phyloP scores from a whole-genome alignment of 2,797 vertebrate genomes.

The Lophotriccus pileatus region DNA sequence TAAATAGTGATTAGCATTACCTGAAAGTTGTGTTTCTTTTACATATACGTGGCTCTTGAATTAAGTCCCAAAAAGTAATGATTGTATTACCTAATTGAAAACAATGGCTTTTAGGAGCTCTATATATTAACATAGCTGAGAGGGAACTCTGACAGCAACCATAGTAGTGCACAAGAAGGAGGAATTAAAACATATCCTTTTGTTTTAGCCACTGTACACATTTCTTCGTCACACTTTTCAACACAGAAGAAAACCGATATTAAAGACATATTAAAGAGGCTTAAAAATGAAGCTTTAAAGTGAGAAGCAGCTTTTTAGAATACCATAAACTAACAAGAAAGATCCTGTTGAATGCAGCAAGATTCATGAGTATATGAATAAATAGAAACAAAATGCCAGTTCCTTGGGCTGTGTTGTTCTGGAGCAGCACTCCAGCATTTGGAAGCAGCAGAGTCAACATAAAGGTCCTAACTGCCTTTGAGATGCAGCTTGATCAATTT shows the following conservation, averaged over 20 bases:
- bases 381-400: not conserved
- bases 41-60: not conserved
- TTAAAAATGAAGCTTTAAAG: not conserved
- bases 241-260: not conserved
- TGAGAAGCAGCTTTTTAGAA: not conserved
- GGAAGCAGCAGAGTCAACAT: not conserved
- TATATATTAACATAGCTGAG: rapidly evolving
- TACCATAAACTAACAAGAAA: not conserved
- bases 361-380: not conserved
- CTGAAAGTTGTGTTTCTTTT: not conserved
- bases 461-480: not conserved
- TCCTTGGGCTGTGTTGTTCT: not conserved
- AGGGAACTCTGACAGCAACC: not conserved
- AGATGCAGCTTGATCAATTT: conserved; percentile 10
- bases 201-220: not conserved
- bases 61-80: not conserved
- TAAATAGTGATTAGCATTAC: not conserved
- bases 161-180: not conserved
- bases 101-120: not conserved
- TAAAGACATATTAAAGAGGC: not conserved
- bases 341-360: not conserved
- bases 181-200: not conserved
- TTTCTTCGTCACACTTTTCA: not conserved
- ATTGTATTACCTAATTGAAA: not conserved
- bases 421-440: not conserved